Evolutionary conservation across 2,888 invertebrate genomes (phyloP).

Genomic region (Drosophila lutescens): DNA sequence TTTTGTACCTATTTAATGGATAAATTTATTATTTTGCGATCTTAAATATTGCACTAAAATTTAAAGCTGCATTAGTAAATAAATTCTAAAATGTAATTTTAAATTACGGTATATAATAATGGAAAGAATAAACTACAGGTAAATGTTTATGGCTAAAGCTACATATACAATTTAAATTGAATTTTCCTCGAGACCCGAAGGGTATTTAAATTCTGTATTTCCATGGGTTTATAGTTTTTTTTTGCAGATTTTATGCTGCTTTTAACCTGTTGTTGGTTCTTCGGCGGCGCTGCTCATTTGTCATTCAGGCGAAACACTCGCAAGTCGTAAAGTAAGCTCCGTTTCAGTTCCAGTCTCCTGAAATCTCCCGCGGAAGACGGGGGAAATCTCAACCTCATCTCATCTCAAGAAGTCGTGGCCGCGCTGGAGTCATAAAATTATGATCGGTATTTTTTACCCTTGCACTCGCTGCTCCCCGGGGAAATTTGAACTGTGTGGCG

Average conservation of each 20-base stretch:
- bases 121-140: too few relatives aligned
- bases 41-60: too few relatives aligned
- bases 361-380: constrained; percentile 7
- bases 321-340: constrained; percentile 66
- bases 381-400: constrained; percentile 14
- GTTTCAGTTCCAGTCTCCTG: constrained; percentile 44
- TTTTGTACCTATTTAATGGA: too few relatives aligned
- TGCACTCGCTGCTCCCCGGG: constrained; percentile 5
- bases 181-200: neutral
- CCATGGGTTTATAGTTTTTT: neutral
- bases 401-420: constrained; percentile 27
- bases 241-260: constrained; percentile 3
- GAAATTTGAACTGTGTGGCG: constrained; percentile 48
- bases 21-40: too few relatives aligned
- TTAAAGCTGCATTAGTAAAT: too few relatives aligned
- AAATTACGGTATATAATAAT: too few relatives aligned
- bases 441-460: constrained; percentile 69
- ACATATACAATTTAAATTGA: too few relatives aligned
- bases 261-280: constrained; percentile 66
- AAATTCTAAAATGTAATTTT: neutral
- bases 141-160: too few relatives aligned
- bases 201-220: constrained; percentile 7
- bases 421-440: constrained; percentile 66
- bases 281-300: constrained; percentile 72
- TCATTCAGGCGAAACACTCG: constrained; percentile 76